Evolutionary conservation across 2,797 vertebrate genomes (phyloP).

Genomic region (Xenops minutus): DNA sequence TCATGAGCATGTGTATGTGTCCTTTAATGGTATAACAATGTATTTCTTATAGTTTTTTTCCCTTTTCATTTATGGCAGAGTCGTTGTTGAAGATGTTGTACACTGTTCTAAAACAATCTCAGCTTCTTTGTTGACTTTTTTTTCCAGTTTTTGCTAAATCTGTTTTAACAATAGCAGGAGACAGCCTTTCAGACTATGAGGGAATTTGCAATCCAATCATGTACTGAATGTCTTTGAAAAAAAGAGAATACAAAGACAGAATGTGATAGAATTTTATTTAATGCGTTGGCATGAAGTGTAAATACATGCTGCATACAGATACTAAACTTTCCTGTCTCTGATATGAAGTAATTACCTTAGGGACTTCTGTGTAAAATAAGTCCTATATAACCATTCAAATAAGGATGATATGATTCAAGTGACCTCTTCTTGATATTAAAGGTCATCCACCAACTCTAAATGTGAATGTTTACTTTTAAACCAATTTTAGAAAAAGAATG

Average conservation of each 20-base stretch:
- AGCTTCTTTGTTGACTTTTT: neutral
- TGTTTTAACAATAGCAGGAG: neutral
- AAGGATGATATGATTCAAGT: slow-evolving; percentile 47
- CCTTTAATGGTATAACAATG: neutral
- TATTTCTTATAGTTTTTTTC: neutral
- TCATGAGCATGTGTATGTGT: neutral
- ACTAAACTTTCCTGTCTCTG: slow-evolving; percentile 15
- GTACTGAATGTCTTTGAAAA: slow-evolving; percentile 5
- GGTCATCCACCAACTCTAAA: slow-evolving; percentile 36
- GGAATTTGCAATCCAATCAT: slow-evolving; percentile 6
- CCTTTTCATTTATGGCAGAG: neutral
- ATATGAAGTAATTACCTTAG: slow-evolving; percentile 70
- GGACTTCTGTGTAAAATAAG: slow-evolving; percentile 62
- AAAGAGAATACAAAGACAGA: slow-evolving; percentile 22
- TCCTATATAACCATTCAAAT: slow-evolving; percentile 58
- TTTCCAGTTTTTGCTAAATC: neutral
- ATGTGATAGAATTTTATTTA: slow-evolving; percentile 48
- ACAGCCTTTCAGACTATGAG: neutral
- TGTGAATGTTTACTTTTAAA: slow-evolving; percentile 40
- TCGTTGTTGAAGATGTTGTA: neutral
- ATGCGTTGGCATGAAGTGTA: slow-evolving; percentile 58
- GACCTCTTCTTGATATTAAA: slow-evolving; percentile 39
- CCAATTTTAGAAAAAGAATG: neutral
- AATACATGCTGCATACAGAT: slow-evolving; percentile 49
- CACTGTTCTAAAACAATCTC: neutral